Evolutionary conservation across 2,797 vertebrate species (phyloP), one percentile per base, ranked within the genome.

Genomic region (Delichon dasypus): DNA sequence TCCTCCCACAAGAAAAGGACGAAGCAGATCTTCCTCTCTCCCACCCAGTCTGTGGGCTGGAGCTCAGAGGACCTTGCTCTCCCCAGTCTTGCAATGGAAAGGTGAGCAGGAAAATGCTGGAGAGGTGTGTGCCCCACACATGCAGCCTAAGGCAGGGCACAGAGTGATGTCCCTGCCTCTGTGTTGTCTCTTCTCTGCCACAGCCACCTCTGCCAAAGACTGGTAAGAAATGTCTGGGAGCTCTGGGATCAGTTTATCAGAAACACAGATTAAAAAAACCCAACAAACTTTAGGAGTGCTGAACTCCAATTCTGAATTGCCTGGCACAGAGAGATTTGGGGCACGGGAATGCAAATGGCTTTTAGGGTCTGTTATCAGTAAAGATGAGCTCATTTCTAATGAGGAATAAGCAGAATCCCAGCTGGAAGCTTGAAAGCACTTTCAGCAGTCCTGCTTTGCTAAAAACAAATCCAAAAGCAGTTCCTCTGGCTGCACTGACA

Each of bases 21-120:
- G 34, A 1, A 62, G 32, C 6, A 57, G 26, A 10, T 86, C 19
- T 60, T 71, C 30, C 16, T 72, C 53, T 65, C 18, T 71, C 21
- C 13, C 11, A 29, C 15, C 26, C 3, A 21, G 6, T 5, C 61
- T 61, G 10, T 30, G n/a, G 22, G 9, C 12, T 74, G 0, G 0
- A 85, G 45, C 32, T 29, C 27, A 7, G 29, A 16, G 42, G 17
- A 36, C 19, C 3, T 40, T n/a, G 14, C 9, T 64, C 4, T 16
- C 48, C 34, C 11, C 62, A 64, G 40, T 21, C n/a, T 40, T n/a
- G 34, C n/a, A 53, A 1, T 30, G 47, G 20, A 19, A 36, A 65
- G 16, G 4, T 14, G 53, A 62, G 13, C 21, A 57, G 34, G 9
- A 40, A n/a, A 38, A 13, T 4, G 7, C 21, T 20, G 48, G 17